phyloP scores from a whole-genome alignment of 2,113 vertebrate genomes.

The Vanacampus margaritifer region DNA sequence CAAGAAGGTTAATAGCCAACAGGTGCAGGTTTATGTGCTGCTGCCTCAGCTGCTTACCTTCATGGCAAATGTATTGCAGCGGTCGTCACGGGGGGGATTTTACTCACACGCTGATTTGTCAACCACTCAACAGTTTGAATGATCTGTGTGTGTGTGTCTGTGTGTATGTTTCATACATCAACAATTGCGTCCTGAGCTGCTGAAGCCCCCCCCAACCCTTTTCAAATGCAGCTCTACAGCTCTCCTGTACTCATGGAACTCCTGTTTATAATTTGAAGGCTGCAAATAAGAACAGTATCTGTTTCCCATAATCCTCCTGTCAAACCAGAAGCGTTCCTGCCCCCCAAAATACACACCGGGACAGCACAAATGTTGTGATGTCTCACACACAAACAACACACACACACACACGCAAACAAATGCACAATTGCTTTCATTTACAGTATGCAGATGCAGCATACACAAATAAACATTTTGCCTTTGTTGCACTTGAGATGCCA shows the following conservation, averaged over 20 bases:
- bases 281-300: slow-evolving; percentile 99
- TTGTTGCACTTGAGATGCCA: background rate
- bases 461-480: background rate
- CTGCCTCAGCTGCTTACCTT: slow-evolving; percentile 57
- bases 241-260: slow-evolving; percentile 93
- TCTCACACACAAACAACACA: slow-evolving; percentile 21
- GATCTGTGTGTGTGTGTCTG: slow-evolving; percentile 75
- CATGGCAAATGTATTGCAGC: slow-evolving; percentile 38
- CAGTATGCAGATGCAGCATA: background rate
- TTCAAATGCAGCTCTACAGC: slow-evolving; percentile 84
- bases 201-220: slow-evolving; percentile 67
- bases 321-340: slow-evolving; percentile 81
- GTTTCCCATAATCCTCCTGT: slow-evolving; percentile 97
- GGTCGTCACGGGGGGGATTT: slow-evolving; percentile 36
- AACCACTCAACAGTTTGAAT: slow-evolving; percentile 24
- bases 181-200: background rate
- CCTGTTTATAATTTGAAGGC: slow-evolving; percentile 98
- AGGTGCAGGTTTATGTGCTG: slow-evolving; percentile 61
- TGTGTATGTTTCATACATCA: background rate
- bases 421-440: background rate
- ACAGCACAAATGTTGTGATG: slow-evolving; percentile 1
- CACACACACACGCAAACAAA: background rate
- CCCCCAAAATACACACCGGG: slow-evolving; percentile 24
- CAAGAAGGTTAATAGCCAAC: slow-evolving; percentile 67
- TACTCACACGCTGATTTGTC: slow-evolving; percentile 1